Base-by-base conservation (phyloP, 2,888 invertebrate species). In the Brenthis ino region DNA sequence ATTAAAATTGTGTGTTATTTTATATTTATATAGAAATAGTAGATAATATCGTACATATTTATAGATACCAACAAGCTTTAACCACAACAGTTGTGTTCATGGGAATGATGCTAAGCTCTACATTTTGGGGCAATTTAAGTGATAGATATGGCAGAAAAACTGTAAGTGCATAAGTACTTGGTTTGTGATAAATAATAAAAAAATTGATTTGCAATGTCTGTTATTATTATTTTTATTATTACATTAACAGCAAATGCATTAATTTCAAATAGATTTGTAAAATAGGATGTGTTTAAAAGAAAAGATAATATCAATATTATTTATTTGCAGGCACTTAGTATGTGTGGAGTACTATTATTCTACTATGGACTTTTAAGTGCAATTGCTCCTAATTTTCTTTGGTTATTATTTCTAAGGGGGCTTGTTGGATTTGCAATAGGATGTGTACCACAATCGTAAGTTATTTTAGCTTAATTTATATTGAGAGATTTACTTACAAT, bases 101-200 rank as follows among this genome's bases (percentile, higher is more conserved):
- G 79, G 99, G 99, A 67, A 99, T 99, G 99, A 98, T 99, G 98
- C 89, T 98, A 48, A 98, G 98, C 79, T 98, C 98, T 0, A 97
- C 98, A 72, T 97, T 98, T 89, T 99, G 99, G 99, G 98, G 98
- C 20, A 98, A 97, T 82, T 93, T 99, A 65, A 98, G 98, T 89
- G 98, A 99, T 86, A 95, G 97, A 84, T 98, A 98, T 89, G 98
- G 98, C 53, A 94, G 98, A 73, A 97, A 97, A 93, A 96, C 95
- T 82, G 96, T 96, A 88, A 93, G 93, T 87, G 6, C 13, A 11
- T 20, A 20, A 20, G 20, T 14, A 14, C 4, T n/a, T 47, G 11
- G 2, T 43, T 43, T 43, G 37, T 43, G 37, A 11, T 43, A 43
- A 20, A 16, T 37, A 16, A 57, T 13, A 8, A n/a, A 37, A 67